Conservation (phyloP, 2,797 vertebrate species). For the Brachymystax lenok region DNA sequence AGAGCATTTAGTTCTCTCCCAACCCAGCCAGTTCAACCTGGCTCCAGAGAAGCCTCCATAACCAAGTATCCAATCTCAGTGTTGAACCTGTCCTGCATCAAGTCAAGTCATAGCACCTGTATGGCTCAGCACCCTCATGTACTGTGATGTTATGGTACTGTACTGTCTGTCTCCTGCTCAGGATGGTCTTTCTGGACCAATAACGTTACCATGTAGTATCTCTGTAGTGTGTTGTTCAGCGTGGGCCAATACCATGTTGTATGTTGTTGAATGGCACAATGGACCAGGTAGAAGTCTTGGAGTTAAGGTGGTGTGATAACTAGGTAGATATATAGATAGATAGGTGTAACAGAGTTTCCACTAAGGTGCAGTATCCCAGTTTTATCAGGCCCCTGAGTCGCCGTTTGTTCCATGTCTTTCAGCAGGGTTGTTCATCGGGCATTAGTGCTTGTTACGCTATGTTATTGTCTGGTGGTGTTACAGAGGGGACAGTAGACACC, state of each 20-base stretch:
- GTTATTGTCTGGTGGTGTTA: background rate
- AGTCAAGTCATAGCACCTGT: no score
- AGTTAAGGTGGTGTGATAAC: background rate
- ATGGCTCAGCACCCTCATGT: background rate
- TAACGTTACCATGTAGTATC: no score
- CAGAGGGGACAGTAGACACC: background rate
- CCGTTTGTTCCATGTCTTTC: conserved; percentile 43
- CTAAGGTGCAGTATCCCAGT: conserved; percentile 73
- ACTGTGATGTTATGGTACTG: background rate
- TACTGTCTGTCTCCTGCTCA: background rate
- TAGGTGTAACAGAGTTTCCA: conserved; percentile 33
- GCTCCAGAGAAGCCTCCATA: background rate
- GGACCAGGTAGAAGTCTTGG: conserved; percentile 56
- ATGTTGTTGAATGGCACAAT: conserved; percentile 51
- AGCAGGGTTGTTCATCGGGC: conserved; percentile 40
- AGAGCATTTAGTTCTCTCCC: background rate
- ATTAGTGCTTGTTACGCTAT: background rate
- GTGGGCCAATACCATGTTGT: conserved; percentile 57
- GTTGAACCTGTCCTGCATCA: conserved; percentile 29
- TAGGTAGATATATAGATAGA: conserved; percentile 13
- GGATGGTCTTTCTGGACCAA: background rate
- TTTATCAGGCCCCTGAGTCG: no score
- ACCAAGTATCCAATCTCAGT: conserved; percentile 65
- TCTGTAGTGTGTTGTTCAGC: conserved; percentile 2
- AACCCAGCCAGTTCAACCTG: no score